Evolutionary conservation across 2,113 vertebrate genomes (phyloP), one percentile per base, ranked within the genome.

Genomic region (Rhombomys opimus): DNA sequence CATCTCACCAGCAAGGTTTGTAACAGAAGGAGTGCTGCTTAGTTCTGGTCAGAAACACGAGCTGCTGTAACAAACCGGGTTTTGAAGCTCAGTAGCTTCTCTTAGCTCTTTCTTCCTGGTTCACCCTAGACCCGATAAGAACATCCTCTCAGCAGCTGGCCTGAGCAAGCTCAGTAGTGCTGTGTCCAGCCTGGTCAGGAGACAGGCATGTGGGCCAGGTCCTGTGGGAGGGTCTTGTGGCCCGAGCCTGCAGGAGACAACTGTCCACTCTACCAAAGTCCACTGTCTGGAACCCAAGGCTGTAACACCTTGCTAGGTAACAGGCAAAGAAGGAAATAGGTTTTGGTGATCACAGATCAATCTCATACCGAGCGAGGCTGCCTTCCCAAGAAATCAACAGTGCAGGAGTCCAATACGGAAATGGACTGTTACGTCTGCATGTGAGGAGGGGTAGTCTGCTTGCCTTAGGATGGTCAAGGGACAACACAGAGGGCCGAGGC

Each of bases 391-490:
- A 87, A 77, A 54, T 35, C 32, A 20, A 17, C 2, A 85, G 27
- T 12, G 0, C 13, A 13, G 22, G 50, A 57, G 30, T 3, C 70
- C 17, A 9, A 14, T 2, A 23, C 23, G 17, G 67, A 91, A 67
- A 18, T 22, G 13, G 54, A 50, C 63, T 67, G 17, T 1, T 38
- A 22, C 4, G 22, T 72, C 61, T 65, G 61, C 13, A 9, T 17
- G 27, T 85, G 90, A 17, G 52, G 78, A 50, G 20, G 46, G 46
- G 4, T 63, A 17, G 77, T 0, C 0, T 54, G 72, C 25, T 67
- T 27, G 54, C 25, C 0, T 0, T 2, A 0, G 5, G 5, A 2
- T 0, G 11, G 35, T 30, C 27, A 50, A 54, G 41, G 75, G 46
- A 1, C 73, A 70, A 13, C 20, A 38, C 7, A 13, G 52, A 0